Base-by-base conservation (phyloP, 1,140 invertebrate species). In the Pachypeltis micranthus region DNA sequence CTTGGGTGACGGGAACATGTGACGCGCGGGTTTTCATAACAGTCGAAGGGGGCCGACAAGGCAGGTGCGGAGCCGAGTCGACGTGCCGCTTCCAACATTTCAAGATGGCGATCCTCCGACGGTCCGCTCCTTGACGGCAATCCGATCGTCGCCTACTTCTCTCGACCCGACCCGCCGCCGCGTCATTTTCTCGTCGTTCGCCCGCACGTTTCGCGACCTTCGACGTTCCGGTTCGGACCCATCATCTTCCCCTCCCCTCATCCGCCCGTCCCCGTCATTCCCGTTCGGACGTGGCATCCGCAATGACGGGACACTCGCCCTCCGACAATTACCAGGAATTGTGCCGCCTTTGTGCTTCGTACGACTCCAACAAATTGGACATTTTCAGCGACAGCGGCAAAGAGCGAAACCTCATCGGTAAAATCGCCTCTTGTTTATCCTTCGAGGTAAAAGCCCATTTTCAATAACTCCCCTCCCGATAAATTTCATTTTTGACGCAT, bases 271-370 rank as follows among this genome's bases (percentile, higher is more conserved):
- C 34, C n/a, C 21, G 27, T 7, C 21, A 4, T 25, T 51, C 47
- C 12, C 47, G 3, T 51, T 21, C 12, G 10, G 19, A 21, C 12
- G 16, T 10, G 16, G 7, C 31, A 10, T 39, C 47, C 47, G 21
- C 21, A 21, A 51, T 51, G 47, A 14, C 47, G 47, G 47, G 10
- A 10, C 31, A 39, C 31, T 7, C 7, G 47, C n/a, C n/a, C n/a
- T 10, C 7, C 4, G 74, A 77, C 63, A 71, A 74, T 24, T 79
- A 76, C 68, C 68, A 76, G 44, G 76, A 78, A 63, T 71, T 79
- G 1, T 79, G 77, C 70, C 73, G 78, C 63, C 72, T 79, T 39
- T 79, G 78, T 69, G 78, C 77, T 62, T 75, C 74, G 25, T 76
- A 76, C 69, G 76, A 78, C 64, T 74, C 74, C 58, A 74, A 76